Evolutionary conservation across 2,888 invertebrate genomes (phyloP).

Genomic region (Ormyrus thymus): DNA sequence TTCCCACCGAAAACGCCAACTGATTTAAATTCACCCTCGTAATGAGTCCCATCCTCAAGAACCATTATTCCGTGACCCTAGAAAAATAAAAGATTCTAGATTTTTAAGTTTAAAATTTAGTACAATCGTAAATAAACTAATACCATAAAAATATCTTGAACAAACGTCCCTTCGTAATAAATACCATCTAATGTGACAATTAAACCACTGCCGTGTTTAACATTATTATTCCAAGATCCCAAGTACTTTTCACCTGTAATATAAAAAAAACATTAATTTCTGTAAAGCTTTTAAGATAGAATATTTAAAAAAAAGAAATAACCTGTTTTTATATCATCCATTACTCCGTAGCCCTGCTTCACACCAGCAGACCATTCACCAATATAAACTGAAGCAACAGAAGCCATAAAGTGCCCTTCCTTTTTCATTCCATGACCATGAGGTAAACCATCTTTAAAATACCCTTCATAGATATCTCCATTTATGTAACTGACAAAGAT

Average conservation of each 20-base stretch:
- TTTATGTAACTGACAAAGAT: slow-evolving; percentile 78
- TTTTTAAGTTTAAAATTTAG: background rate
- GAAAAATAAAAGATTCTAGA: slow-evolving; percentile 49
- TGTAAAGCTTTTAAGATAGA: background rate
- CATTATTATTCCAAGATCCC: slow-evolving; percentile 91
- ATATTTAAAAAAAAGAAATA: slow-evolving; percentile 34
- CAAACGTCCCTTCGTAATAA: slow-evolving; percentile 92
- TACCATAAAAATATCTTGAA: slow-evolving; percentile 86
- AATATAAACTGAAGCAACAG: slow-evolving; percentile 88
- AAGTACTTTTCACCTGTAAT: slow-evolving; percentile 87
- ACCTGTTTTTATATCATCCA: slow-evolving; percentile 89
- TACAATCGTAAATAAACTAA: background rate
- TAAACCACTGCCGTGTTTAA: slow-evolving; percentile 88
- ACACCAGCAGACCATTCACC: slow-evolving; percentile 89
- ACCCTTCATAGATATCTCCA: slow-evolving; percentile 90
- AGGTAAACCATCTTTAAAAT: slow-evolving; percentile 88
- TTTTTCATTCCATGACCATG: slow-evolving; percentile 91
- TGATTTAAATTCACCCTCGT: slow-evolving; percentile 90
- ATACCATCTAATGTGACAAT: slow-evolving; percentile 93
- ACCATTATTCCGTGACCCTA: slow-evolving; percentile 93
- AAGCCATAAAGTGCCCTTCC: slow-evolving; percentile 86
- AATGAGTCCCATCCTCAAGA: slow-evolving; percentile 91
- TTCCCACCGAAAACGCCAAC: slow-evolving; percentile 88
- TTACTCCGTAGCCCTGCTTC: slow-evolving; percentile 90
- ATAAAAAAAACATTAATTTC: background rate